phyloP scores from a whole-genome alignment of 2,113 vertebrate genomes.

The Eidolon helvum region DNA sequence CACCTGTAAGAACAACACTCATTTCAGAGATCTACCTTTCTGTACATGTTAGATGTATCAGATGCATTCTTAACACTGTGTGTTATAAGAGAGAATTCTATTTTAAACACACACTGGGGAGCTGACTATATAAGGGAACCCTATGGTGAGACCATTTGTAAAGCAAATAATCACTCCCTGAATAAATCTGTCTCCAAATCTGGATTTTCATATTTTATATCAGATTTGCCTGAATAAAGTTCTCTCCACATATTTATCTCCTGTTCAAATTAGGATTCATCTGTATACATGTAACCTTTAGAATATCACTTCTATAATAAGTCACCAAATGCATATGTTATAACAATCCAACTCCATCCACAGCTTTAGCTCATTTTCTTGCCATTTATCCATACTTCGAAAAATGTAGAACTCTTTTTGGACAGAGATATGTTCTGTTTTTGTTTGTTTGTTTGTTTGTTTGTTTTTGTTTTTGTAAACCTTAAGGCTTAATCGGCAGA shows the following conservation, averaged over 20 bases:
- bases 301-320: conserved; percentile 1
- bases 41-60: not conserved
- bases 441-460: too few relatives aligned
- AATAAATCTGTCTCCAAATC: conserved; percentile 50
- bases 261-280: conserved; percentile 57
- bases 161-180: conserved; percentile 37
- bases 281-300: conserved; percentile 3
- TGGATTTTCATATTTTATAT: conserved; percentile 36
- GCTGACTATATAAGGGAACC: not conserved
- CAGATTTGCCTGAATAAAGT: conserved; percentile 28
- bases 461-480: not conserved
- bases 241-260: conserved; percentile 26
- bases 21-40: not conserved
- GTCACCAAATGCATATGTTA: not conserved
- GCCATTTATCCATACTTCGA: not conserved
- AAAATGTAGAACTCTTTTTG: not conserved
- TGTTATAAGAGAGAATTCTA: not conserved
- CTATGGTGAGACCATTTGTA: not conserved
- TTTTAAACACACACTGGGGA: not conserved
- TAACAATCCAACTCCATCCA: not conserved
- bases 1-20: not conserved
- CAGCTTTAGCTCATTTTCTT: not conserved
- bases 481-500: not conserved
- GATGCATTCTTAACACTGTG: not conserved
- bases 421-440: not conserved